phyloP scores from a whole-genome alignment of 2,113 vertebrate species.

The Ibidorhyncha struthersii region DNA sequence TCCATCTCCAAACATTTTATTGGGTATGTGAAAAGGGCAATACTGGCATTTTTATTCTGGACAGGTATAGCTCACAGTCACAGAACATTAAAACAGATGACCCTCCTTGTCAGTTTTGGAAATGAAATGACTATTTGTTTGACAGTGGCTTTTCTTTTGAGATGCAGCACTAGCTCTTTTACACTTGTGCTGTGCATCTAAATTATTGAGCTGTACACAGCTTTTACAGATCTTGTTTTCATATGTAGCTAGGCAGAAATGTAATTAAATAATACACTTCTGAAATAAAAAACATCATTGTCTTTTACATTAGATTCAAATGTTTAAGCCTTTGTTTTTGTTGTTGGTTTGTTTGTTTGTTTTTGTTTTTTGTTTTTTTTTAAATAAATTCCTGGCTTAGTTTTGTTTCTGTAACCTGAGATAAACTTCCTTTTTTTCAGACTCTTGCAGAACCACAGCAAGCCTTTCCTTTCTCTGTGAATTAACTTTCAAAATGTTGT shows the following conservation, averaged over 20 bases:
- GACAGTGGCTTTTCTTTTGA: background rate
- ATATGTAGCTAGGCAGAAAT: background rate
- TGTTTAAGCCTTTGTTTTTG: background rate
- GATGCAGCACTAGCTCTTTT: background rate
- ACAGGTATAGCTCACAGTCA: background rate
- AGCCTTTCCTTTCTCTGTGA: background rate
- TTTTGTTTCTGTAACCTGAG: background rate
- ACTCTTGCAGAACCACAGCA: background rate
- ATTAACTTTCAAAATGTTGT: background rate
- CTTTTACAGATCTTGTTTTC: background rate
- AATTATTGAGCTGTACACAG: background rate
- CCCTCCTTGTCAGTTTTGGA: background rate
- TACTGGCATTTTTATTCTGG: background rate
- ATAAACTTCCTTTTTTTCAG: background rate
- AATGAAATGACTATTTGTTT: background rate
- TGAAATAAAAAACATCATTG: background rate
- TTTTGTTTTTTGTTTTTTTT: background rate
- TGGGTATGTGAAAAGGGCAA: background rate
- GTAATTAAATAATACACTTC: background rate
- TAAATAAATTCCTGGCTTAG: background rate
- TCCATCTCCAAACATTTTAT: background rate
- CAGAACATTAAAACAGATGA: background rate
- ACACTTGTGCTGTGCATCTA: background rate
- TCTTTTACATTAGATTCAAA: background rate
- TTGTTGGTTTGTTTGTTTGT: background rate